phyloP scores from a whole-genome alignment of 2,113 vertebrate species.

The Crotalus viridis region DNA sequence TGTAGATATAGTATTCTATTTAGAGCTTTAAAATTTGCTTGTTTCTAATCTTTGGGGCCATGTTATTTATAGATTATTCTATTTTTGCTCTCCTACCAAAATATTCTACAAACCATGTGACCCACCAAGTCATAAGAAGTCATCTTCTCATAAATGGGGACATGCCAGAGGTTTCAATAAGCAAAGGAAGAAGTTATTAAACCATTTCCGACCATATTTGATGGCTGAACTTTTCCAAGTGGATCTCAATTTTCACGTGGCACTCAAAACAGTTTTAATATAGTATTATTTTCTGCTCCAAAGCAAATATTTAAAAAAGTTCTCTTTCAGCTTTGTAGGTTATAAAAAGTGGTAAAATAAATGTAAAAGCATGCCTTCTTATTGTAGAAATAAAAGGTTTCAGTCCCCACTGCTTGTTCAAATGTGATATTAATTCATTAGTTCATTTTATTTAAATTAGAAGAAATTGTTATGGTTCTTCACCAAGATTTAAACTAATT shows the following conservation, averaged over 20 bases:
- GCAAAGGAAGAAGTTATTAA: background rate
- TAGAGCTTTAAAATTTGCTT: background rate
- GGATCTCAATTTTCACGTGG: background rate
- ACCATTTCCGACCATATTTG: background rate
- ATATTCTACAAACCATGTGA: background rate
- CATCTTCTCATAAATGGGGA: background rate
- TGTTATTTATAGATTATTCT: background rate
- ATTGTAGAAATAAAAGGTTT: background rate
- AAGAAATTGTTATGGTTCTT: background rate
- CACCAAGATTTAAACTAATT: background rate
- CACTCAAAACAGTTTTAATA: background rate
- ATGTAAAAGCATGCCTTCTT: background rate
- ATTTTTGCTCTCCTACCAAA: background rate
- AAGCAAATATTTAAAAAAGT: background rate
- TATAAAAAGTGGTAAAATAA: background rate
- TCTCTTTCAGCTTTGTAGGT: background rate
- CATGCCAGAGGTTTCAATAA: background rate
- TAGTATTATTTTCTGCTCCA: background rate
- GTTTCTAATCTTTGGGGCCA: background rate
- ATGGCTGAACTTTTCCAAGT: background rate
- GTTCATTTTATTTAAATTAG: background rate
- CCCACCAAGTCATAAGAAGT: background rate
- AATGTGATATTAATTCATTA: background rate
- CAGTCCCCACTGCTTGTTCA: background rate
- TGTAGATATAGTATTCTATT: background rate